Evolutionary conservation across 2,113 vertebrate species (phyloP), one percentile per base, ranked within the genome.

Genomic region (Brienomyrus brachyistius): DNA sequence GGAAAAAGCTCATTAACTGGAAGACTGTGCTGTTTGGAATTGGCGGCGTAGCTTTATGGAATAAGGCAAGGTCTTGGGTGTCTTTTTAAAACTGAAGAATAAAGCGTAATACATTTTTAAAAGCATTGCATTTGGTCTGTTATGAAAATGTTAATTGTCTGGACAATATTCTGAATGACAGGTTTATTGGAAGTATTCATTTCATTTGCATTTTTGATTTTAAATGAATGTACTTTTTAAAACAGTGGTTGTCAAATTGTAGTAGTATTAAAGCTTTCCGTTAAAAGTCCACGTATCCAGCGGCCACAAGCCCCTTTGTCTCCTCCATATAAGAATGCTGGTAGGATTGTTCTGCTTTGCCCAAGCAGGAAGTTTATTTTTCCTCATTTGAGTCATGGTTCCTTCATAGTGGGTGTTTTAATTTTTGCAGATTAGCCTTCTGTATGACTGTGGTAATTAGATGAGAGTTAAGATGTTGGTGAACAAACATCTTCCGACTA

Each of bases 401-500:
- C 5, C n/a, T 17, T 27, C 88, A 19, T 50, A 74, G 50, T 82
- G 11, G 15, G 17, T 56, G 51, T 56, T 89, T 45, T 56, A 56
- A 27, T 89, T 43, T 52, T 27, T 52, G 27, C 10, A 82, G 31
- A 89, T 59, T 86, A 17, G 9, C 88, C 40, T 88, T 56, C 31
- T 15, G n/a, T 45, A n/a, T 56, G 23, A 51, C 77, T n/a, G 13
- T 62, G 56, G 40, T 66, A 88, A 59, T 35, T 88, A 45, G 11
- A 66, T 66, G 54, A 88, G 27, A 66, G 15, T 47, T 88, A 66
- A 88, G 54, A 43, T 45, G 31, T 62, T 80, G 23, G 80, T 62
- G 43, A 85, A 62, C 35, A 84, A 47, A 89, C 51, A n/a, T 89
- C 52, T 84, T 66, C 88, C 31, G 27, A 85, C 52, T 62, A 4